Base-by-base conservation (phyloP, 2,888 invertebrate genomes). In the Calephelis perditalis region DNA sequence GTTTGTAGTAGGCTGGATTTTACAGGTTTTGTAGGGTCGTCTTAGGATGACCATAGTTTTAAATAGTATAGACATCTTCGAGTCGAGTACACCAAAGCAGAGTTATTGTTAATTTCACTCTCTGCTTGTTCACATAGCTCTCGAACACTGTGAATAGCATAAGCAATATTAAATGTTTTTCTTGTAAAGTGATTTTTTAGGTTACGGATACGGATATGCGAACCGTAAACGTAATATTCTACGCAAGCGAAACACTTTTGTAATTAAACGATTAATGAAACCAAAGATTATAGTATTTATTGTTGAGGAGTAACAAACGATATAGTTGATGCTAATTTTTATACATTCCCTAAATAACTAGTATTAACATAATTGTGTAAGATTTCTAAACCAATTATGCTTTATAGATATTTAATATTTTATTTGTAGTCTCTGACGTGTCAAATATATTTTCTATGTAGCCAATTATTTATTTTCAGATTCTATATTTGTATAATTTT, bases 201-300 rank as follows among this genome's bases (percentile, higher is more conserved):
- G n/a, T 52, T 36, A 52, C 52, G 36, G 35, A 66, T 69, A 68
- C 70, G 66, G 72, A 69, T 52, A 54, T 44, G 45, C 26, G 35
- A 37, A 15, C 11, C 59, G 63, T 67, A 70, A 70, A 44, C 56
- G 62, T 67, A 67, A 66, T 73, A 62, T 70, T 35, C 35, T 10
- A 26, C 70, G 65, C 69, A 69, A 71, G 65, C 70, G 65, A 66
- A 68, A 68, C 74, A 72, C 71, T 79, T 81, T 81, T 79, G 75
- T 80, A 84, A 81, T 81, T 81, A 75, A 83, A 76, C 81, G 84
- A 84, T 84, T 84, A 81, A 81, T 82, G 79, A 83, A 85, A 85
- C 89, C 89, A 89, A 89, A 89, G 89, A 88, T 84, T 83, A 82
- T 85, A 87, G 84, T 88, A 86, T 87, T 87, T 87, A 87, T 85